Evolutionary conservation across 2,797 vertebrate species (phyloP).

Genomic region (Rhabdomys pumilio): DNA sequence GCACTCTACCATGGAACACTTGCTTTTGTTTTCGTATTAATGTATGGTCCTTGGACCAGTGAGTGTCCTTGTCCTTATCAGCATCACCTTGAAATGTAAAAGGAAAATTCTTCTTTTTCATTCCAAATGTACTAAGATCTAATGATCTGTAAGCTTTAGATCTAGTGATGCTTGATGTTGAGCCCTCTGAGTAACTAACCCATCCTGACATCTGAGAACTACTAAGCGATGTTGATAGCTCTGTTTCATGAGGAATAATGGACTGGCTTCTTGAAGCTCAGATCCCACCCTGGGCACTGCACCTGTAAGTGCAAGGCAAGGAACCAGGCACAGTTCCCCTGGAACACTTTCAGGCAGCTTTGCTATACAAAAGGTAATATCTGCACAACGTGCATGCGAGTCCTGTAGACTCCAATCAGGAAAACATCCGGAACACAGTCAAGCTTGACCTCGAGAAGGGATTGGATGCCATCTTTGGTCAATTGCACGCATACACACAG

Average conservation of each 20-base stretch:
- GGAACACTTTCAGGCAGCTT: background rate
- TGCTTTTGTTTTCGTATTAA: background rate
- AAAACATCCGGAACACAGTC: background rate
- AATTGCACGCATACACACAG: slow-evolving; percentile 23
- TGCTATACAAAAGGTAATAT: background rate
- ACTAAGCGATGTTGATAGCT: too few relatives aligned
- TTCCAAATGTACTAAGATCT: background rate
- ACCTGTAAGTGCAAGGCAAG: background rate
- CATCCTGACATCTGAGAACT: background rate
- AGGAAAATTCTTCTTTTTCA: background rate
- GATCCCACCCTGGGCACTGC: background rate
- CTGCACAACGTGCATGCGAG: background rate
- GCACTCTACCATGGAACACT: background rate
- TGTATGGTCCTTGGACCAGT: background rate
- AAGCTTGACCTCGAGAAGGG: background rate
- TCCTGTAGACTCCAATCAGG: background rate
- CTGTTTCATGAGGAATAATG: background rate
- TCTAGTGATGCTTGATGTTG: background rate
- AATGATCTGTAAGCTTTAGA: background rate
- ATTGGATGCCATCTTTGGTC: background rate
- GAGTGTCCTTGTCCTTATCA: background rate
- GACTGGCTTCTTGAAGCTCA: background rate
- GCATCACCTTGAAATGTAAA: background rate
- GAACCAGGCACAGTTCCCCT: background rate
- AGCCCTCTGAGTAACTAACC: background rate